phyloP scores from a whole-genome alignment of 1,140 invertebrate species.

The Ridgeia piscesae region DNA sequence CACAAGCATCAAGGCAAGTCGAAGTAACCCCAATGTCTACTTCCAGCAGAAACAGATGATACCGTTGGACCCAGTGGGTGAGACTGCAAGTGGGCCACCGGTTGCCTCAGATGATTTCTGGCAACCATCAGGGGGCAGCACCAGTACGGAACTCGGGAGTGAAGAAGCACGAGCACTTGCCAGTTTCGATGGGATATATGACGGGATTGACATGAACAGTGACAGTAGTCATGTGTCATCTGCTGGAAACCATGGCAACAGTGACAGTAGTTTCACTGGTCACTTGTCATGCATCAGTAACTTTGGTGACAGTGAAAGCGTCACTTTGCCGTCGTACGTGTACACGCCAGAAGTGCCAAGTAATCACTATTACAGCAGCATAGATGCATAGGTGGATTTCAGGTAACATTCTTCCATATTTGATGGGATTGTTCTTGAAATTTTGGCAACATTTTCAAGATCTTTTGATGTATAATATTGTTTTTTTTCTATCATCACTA shows the following conservation, averaged over 20 bases:
- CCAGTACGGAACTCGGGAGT: neutral
- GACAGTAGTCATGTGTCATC: neutral
- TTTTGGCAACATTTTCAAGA: neutral
- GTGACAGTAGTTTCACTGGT: neutral
- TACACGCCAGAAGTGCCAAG: neutral
- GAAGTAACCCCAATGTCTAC: constrained; percentile 18
- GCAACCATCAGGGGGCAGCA: neutral
- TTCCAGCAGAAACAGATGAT: constrained; percentile 2
- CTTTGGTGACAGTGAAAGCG: neutral
- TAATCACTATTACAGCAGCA: neutral
- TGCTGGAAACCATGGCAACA: neutral
- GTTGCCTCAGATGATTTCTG: neutral
- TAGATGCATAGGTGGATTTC: neutral
- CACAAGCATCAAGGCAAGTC: neutral
- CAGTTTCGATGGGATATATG: constrained; percentile 9
- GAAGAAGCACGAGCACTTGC: constrained; percentile 6
- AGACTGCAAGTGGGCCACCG: neutral
- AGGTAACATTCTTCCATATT: neutral
- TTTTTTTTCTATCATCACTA: neutral
- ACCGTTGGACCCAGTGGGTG: neutral
- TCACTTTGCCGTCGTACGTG: neutral
- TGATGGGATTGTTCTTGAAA: neutral
- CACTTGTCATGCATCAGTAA: neutral
- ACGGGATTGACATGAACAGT: neutral
- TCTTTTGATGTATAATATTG: neutral